Evolutionary conservation across 2,888 invertebrate species (phyloP).

Genomic region (Drosophila dives): DNA sequence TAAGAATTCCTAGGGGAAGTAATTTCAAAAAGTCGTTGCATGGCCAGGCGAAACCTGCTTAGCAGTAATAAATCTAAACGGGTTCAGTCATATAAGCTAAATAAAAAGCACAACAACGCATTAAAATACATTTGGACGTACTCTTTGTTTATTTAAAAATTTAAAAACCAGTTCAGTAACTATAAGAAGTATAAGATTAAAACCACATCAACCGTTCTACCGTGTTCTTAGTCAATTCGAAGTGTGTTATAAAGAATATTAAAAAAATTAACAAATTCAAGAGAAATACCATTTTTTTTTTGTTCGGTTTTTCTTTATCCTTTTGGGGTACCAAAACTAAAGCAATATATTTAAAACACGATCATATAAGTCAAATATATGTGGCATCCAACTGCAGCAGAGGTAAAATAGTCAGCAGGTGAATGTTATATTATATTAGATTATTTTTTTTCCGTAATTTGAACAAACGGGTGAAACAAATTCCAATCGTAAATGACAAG

Average conservation of each 20-base stretch:
- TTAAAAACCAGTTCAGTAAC: neutral
- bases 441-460: neutral
- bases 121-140: neutral
- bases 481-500: neutral
- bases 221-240: neutral
- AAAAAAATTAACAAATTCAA: neutral
- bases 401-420: neutral
- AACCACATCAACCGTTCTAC: neutral
- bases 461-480: neutral
- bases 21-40: slow-evolving; percentile 62
- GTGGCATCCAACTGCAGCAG: neutral
- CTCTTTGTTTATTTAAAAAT: neutral
- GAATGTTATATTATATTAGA: neutral
- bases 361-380: neutral
- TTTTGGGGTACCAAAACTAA: neutral
- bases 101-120: neutral
- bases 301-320: neutral
- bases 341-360: neutral
- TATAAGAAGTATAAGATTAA: neutral
- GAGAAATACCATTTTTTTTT: neutral
- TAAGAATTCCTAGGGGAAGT: slow-evolving; percentile 55
- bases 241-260: neutral
- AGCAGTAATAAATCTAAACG: slow-evolving; percentile 48
- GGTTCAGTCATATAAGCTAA: slow-evolving; percentile 28
- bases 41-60: slow-evolving; percentile 50